Conservation (phyloP, 2,888 invertebrate species). For the Plagodis pulveraria region DNA sequence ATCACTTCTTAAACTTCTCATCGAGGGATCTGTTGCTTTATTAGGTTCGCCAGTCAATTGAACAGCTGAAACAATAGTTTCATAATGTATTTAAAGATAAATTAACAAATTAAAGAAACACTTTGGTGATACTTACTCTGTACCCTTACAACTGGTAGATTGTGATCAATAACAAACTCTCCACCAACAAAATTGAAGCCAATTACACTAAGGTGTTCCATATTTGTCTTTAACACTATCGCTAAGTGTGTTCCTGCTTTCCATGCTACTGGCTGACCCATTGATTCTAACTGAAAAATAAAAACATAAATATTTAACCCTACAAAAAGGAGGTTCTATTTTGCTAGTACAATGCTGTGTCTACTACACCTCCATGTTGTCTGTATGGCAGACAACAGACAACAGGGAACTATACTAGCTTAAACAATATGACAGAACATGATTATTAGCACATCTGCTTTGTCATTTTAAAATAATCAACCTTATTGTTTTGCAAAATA, state of each 20-base stretch:
- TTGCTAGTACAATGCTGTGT: too few relatives aligned
- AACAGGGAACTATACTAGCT: too few relatives aligned
- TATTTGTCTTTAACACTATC: slow-evolving; percentile 90
- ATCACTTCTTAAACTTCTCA: slow-evolving; percentile 75
- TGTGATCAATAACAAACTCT: slow-evolving; percentile 90
- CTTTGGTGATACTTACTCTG: slow-evolving; percentile 86
- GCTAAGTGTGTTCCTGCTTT: slow-evolving; percentile 90
- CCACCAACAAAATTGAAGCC: slow-evolving; percentile 89
- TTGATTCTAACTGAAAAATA: slow-evolving; percentile 88
- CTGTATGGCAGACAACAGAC: too few relatives aligned
- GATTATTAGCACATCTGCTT: too few relatives aligned
- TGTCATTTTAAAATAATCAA: too few relatives aligned
- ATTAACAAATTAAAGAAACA: not conserved
- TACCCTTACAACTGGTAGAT: slow-evolving; percentile 89
- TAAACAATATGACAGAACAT: too few relatives aligned
- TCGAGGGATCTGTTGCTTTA: slow-evolving; percentile 74
- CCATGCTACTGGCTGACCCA: slow-evolving; percentile 92
- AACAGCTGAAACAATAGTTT: slow-evolving; percentile 60
- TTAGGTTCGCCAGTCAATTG: slow-evolving; percentile 76
- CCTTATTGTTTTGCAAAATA: too few relatives aligned
- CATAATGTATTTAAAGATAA: not conserved
- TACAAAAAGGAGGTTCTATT: too few relatives aligned
- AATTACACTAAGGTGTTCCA: slow-evolving; percentile 89
- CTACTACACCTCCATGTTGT: too few relatives aligned
- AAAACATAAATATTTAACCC: not conserved